phyloP scores from a whole-genome alignment of 2,888 invertebrate species.

The Habroteleia sp. region DNA sequence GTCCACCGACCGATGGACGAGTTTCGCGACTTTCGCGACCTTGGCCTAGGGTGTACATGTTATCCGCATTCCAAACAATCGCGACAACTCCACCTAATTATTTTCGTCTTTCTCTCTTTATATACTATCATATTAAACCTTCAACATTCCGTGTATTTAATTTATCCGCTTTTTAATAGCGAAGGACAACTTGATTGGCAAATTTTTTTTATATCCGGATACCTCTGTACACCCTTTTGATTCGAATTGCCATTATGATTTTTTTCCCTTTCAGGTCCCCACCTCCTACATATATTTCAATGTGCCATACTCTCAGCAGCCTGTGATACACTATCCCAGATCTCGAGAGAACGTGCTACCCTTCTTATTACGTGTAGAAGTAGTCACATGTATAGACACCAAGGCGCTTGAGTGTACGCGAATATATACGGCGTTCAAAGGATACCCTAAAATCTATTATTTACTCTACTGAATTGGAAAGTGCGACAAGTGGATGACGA shows the following conservation, averaged over 20 bases:
- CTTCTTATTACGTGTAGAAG: conserved; percentile 60
- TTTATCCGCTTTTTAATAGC: too few relatives aligned
- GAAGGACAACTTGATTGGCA: too few relatives aligned
- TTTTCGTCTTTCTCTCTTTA: too few relatives aligned
- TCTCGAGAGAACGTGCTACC: conserved; percentile 64
- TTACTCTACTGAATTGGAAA: conserved; percentile 45
- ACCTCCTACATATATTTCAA: conserved; percentile 69
- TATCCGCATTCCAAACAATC: conserved; percentile 31
- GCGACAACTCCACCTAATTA: neutral
- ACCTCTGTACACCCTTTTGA: neutral
- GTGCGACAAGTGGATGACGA: conserved; percentile 54
- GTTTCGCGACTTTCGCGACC: conserved; percentile 57
- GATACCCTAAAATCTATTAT: conserved; percentile 29
- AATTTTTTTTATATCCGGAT: too few relatives aligned
- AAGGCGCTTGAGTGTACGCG: conserved; percentile 33
- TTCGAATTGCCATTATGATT: conserved; percentile 20
- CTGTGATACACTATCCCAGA: conserved; percentile 77
- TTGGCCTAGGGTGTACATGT: conserved; percentile 36
- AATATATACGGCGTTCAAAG: conserved; percentile 31
- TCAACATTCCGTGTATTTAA: too few relatives aligned
- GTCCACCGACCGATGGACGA: conserved; percentile 64
- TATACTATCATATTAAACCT: too few relatives aligned
- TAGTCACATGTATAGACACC: conserved; percentile 46
- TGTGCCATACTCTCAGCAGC: conserved; percentile 78
- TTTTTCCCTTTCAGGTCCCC: conserved; percentile 69